phyloP scores from a whole-genome alignment of 2,888 invertebrate species.

The Aspidiotus rigidus region DNA sequence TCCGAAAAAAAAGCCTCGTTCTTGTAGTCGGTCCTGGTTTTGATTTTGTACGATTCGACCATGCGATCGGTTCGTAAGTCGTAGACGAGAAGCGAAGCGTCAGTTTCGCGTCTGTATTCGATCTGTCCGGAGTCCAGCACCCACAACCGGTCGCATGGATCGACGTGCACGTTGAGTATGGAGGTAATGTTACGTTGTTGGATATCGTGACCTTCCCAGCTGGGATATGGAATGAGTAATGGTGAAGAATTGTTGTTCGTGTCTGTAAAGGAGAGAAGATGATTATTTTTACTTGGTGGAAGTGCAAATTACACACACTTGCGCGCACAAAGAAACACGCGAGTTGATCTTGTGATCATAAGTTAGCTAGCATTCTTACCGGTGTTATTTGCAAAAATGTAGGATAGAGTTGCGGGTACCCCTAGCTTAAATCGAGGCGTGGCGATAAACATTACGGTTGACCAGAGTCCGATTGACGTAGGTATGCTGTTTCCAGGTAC shows the following conservation, averaged over 20 bases:
- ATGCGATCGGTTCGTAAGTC: conserved; percentile 65
- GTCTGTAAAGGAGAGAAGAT: conserved; percentile 2
- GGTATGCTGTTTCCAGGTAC: conserved; percentile 38
- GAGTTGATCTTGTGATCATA: background rate
- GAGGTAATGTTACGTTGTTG: conserved; percentile 40
- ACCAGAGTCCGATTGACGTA: conserved; percentile 39
- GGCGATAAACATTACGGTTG: conserved; percentile 39
- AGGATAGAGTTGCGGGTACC: conserved; percentile 39
- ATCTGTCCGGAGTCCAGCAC: conserved; percentile 69
- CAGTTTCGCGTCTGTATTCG: conserved; percentile 54
- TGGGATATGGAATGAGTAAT: conserved; percentile 63
- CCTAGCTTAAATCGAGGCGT: conserved; percentile 39
- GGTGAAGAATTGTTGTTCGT: conserved; percentile 50
- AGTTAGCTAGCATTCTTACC: conserved; percentile 16
- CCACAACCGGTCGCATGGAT: conserved; percentile 68
- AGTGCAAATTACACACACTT: too few relatives aligned
- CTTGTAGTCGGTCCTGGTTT: conserved; percentile 55
- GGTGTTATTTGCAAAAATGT: conserved; percentile 36
- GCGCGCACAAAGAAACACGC: too few relatives aligned
- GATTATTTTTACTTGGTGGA: background rate
- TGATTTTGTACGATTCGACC: conserved; percentile 58
- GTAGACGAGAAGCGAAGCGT: conserved; percentile 58
- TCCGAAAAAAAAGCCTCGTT: conserved; percentile 70
- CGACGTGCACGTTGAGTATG: conserved; percentile 63
- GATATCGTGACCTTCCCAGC: conserved; percentile 66